Evolutionary conservation across 2,888 invertebrate genomes (phyloP).

Genomic region (Lasioglossum malachurum): DNA sequence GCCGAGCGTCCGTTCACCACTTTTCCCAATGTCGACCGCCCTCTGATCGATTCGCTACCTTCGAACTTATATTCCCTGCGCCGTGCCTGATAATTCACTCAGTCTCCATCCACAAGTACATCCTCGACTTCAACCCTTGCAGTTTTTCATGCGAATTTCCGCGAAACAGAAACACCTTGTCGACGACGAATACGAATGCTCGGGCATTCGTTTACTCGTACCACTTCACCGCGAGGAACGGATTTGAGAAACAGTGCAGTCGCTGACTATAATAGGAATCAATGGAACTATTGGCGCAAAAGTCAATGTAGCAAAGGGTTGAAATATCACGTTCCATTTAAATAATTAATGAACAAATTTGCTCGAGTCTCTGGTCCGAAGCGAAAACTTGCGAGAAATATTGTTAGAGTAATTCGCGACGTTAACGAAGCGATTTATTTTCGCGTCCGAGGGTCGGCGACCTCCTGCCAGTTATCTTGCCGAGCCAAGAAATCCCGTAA

Average conservation of each 20-base stretch:
- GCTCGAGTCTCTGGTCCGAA: neutral
- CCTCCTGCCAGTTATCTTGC: neutral
- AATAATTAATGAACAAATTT: neutral
- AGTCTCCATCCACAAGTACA: neutral
- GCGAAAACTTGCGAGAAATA: neutral
- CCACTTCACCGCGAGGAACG: neutral
- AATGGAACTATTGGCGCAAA: neutral
- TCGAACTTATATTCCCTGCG: constrained; percentile 4
- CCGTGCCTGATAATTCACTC: neutral
- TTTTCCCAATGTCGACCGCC: constrained; percentile 8
- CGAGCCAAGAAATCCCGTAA: neutral
- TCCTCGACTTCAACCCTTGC: neutral
- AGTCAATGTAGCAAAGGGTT: neutral
- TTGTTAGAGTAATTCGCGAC: neutral
- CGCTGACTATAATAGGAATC: neutral
- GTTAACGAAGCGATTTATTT: constrained; percentile 3
- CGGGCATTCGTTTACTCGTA: neutral
- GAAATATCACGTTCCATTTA: neutral
- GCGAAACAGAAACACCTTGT: neutral
- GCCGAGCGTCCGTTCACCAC: constrained; percentile 18
- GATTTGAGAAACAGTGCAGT: too few relatives aligned
- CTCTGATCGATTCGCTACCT: constrained; percentile 6
- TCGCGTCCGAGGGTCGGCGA: neutral
- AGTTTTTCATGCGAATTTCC: neutral
- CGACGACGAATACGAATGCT: neutral